These are phyloP conservation scores for Pollachius pollachius DNA, from an alignment of 2,113 vertebrate genomes.

Conservation along the genomic window DNA sequence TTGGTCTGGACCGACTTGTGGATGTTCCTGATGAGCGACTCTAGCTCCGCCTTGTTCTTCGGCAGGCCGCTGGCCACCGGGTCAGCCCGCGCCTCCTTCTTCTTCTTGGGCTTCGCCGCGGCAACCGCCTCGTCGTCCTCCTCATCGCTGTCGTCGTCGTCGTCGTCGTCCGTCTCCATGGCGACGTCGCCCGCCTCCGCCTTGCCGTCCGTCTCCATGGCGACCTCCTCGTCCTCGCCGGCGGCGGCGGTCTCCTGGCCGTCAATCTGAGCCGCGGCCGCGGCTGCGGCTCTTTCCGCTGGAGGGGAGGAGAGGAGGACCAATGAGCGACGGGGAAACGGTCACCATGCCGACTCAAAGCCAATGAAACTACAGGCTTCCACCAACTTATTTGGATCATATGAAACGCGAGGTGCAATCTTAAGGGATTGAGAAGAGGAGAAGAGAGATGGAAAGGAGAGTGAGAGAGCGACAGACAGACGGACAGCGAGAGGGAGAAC, in stretches of 20 bases:
- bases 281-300: constrained; percentile 49
- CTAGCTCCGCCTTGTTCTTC: constrained; percentile 80
- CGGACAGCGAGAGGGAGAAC: neutral
- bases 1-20: constrained; percentile 79
- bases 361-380: too few relatives aligned
- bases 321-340: too few relatives aligned
- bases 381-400: too few relatives aligned
- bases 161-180: constrained; percentile 60
- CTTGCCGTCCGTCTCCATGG: constrained; percentile 34
- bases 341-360: too few relatives aligned
- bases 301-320: neutral
- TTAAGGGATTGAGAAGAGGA: too few relatives aligned
- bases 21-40: constrained; percentile 80
- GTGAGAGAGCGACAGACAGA: too few relatives aligned
- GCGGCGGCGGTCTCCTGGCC: neutral
- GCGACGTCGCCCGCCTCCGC: constrained; percentile 37
- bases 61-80: constrained; percentile 74
- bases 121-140: too few relatives aligned
- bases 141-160: too few relatives aligned
- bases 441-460: too few relatives aligned
- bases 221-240: neutral
- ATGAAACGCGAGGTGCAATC: too few relatives aligned
- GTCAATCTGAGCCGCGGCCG: constrained; percentile 48
- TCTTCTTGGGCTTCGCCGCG: constrained; percentile 11
- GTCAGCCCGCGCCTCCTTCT: neutral